Evolutionary conservation across 2,797 vertebrate genomes (phyloP).

Genomic region (Hyperoplus immaculatus): DNA sequence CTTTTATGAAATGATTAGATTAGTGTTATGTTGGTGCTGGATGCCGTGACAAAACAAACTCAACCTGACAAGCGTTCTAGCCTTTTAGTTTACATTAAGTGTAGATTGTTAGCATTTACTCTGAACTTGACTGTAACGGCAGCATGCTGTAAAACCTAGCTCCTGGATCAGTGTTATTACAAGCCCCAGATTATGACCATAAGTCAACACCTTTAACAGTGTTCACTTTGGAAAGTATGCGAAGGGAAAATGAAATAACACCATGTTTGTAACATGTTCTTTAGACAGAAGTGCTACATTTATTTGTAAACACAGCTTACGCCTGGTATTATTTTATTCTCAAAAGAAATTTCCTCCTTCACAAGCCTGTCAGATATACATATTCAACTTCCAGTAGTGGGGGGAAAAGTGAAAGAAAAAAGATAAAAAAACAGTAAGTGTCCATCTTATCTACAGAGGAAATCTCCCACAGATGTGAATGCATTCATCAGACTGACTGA

Average conservation of each 20-base stretch:
- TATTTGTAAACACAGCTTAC: conserved; percentile 1
- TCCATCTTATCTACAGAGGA: conserved; percentile 66
- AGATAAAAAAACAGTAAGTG: conserved; percentile 45
- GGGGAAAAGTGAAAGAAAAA: neutral
- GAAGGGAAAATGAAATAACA: neutral
- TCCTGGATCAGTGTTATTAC: conserved; percentile 28
- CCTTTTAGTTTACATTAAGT: conserved; percentile 22
- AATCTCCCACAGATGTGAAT: conserved; percentile 63
- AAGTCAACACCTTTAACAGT: conserved; percentile 20
- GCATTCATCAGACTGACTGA: conserved; percentile 68
- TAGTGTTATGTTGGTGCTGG: conserved; percentile 4
- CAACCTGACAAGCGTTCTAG: conserved; percentile 16
- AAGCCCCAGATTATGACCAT: conserved; percentile 5
- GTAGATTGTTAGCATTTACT: conserved; percentile 12
- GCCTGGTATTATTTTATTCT: neutral
- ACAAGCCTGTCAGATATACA: conserved; percentile 29
- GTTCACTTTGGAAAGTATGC: conserved; percentile 8
- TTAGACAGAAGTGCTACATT: neutral
- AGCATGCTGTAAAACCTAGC: neutral
- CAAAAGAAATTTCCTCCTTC: neutral
- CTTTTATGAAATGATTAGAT: conserved; percentile 42
- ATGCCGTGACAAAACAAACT: conserved; percentile 49
- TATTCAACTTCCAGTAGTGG: conserved; percentile 10
- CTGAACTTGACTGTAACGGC: conserved; percentile 6
- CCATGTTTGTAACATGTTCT: neutral